Evolutionary conservation across 1,140 invertebrate genomes (phyloP).

Genomic region (Antheraea mylitta): DNA sequence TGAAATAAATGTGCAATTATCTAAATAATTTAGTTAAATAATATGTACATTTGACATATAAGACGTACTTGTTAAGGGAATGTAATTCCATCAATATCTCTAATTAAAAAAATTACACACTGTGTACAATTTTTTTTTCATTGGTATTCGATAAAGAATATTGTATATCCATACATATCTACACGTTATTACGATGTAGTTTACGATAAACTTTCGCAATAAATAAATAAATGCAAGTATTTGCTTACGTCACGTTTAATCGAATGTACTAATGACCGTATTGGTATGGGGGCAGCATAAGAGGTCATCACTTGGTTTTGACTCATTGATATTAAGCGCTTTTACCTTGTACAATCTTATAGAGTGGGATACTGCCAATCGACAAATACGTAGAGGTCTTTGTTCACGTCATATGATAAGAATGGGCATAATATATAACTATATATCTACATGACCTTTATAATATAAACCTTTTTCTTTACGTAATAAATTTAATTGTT

Average conservation of each 20-base stretch:
- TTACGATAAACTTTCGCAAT: conserved; percentile 28
- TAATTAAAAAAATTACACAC: not conserved
- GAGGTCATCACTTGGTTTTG: conserved; percentile 19
- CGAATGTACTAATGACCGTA: conserved; percentile 8
- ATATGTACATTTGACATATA: too few relatives aligned
- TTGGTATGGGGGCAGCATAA: conserved; percentile 4
- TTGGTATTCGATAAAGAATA: conserved; percentile 4
- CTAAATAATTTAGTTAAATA: too few relatives aligned
- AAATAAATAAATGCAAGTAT: conserved; percentile 22
- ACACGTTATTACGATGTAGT: not conserved
- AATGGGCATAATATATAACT: too few relatives aligned
- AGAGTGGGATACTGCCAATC: too few relatives aligned
- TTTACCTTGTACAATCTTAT: too few relatives aligned
- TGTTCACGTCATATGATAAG: too few relatives aligned
- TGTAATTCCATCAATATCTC: not conserved
- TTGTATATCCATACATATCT: not conserved
- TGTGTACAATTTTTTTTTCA: not conserved
- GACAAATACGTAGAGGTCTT: too few relatives aligned
- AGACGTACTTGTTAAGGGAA: too few relatives aligned
- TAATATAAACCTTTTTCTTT: too few relatives aligned
- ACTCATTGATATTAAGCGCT: conserved; percentile 10
- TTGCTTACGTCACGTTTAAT: conserved; percentile 20
- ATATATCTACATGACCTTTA: too few relatives aligned
- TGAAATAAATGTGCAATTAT: too few relatives aligned
- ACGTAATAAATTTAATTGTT: too few relatives aligned